Evolutionary conservation across 2,888 invertebrate genomes (phyloP).

Genomic region (Oscheius sp.): DNA sequence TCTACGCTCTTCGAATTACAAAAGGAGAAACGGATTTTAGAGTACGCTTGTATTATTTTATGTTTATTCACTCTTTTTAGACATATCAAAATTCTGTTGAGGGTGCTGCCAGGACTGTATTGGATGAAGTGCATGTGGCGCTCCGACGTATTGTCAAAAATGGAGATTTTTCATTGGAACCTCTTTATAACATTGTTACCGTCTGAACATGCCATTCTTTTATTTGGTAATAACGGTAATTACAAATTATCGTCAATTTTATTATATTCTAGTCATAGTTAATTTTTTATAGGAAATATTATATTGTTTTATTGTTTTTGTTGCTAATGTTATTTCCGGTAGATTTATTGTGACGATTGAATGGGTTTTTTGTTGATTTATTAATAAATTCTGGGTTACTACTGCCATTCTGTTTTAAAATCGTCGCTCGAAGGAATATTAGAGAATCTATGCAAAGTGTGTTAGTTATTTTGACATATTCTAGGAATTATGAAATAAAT

Average conservation of each 20-base stretch:
- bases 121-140: constrained; percentile 49
- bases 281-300: background rate
- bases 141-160: constrained; percentile 48
- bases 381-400: background rate
- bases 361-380: background rate
- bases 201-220: constrained; percentile 16
- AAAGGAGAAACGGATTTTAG: constrained; percentile 76
- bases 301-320: too few relatives aligned
- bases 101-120: constrained; percentile 43
- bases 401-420: too few relatives aligned
- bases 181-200: constrained; percentile 48
- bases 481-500: too few relatives aligned
- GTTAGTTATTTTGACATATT: too few relatives aligned
- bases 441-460: too few relatives aligned
- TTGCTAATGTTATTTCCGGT: background rate
- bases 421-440: too few relatives aligned
- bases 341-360: background rate
- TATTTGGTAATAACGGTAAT: constrained; percentile 22
- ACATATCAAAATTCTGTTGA: constrained; percentile 39
- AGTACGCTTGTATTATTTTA: constrained; percentile 36
- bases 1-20: constrained; percentile 85
- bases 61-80: constrained; percentile 3
- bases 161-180: constrained; percentile 53
- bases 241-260: background rate
- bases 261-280: background rate